These are phyloP conservation scores for Nylanderia fulva DNA, from an alignment of 1,140 invertebrate species.

Conservation along the genomic window DNA sequence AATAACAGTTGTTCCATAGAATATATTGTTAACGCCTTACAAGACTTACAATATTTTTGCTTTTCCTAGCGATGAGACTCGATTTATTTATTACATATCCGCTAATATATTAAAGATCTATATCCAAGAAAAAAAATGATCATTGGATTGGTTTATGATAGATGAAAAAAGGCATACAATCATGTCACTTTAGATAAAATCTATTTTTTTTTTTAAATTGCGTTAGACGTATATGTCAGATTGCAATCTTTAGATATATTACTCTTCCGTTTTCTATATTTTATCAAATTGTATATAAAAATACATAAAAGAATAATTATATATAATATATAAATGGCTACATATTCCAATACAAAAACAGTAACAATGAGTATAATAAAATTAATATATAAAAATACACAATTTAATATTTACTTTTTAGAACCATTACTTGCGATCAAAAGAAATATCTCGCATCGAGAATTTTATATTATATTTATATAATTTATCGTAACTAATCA, in stretches of 20 bases:
- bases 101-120: not conserved
- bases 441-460: not conserved
- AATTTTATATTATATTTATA: not conserved
- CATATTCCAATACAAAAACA: not conserved
- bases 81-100: not conserved
- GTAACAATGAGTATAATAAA: not conserved
- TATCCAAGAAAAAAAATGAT: not conserved
- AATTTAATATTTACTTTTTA: not conserved
- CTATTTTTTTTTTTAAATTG: not conserved
- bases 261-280: not conserved
- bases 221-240: not conserved
- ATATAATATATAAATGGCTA: not conserved
- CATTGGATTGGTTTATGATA: not conserved
- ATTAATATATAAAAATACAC: not conserved
- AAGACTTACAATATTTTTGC: not conserved
- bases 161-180: not conserved
- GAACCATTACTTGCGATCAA: not conserved
- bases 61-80: not conserved
- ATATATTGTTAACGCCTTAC: not conserved
- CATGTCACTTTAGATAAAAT: constrained; percentile 10
- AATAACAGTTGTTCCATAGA: not conserved
- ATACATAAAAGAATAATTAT: not conserved
- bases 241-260: not conserved
- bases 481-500: not conserved
- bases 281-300: not conserved